Evolutionary conservation across 2,113 vertebrate genomes (phyloP), one percentile per base, ranked within the genome.

Genomic region (Psammodynastes pulverulentus): DNA sequence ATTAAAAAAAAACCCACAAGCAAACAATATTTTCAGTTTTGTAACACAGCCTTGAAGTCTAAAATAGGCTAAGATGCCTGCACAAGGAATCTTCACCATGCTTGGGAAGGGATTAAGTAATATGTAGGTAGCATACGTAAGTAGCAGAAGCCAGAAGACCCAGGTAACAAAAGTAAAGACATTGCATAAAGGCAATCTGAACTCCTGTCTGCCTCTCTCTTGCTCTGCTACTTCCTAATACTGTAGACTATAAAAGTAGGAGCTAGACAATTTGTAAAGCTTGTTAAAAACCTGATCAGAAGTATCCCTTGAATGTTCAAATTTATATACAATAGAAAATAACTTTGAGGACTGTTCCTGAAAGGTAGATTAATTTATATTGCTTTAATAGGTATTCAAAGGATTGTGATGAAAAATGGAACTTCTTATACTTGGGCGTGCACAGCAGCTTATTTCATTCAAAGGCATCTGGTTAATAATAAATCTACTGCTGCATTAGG

Each of bases 291-390:
- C 58, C 84, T 72, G 34, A 19, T 79, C 45, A 26, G 45, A 34
- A 12, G 56, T 1, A 9, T 10, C 52, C 34, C 56, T 94, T 13
- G 92, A 84, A 90, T 72, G 48, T 91, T 21, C 53, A 10, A 86
- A 92, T 87, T 93, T 94, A 92, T 90, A 34, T 56, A 84, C 5
- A 89, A 13, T 0, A 91, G 39, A 95, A 94, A 54, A 90, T 87
- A 13, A 0, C 84, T 26, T 89, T 95, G 43, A 92, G 72, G 95
- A 95, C 92, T 95, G 72, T n/a, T 2, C 53, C 51, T 94, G 84
- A 90, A 93, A 90, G 92, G 49, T 89, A 67, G 29, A 89, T 84
- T 87, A 89, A 85, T 54, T n/a, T 87, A 29, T 26, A 84, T 34
- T 58, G 89, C 45, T 88, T 56, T 84, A 51, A 58, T 34, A 85